Base-by-base conservation (phyloP, 2,113 vertebrate species). In the Percopsis transmontana region DNA sequence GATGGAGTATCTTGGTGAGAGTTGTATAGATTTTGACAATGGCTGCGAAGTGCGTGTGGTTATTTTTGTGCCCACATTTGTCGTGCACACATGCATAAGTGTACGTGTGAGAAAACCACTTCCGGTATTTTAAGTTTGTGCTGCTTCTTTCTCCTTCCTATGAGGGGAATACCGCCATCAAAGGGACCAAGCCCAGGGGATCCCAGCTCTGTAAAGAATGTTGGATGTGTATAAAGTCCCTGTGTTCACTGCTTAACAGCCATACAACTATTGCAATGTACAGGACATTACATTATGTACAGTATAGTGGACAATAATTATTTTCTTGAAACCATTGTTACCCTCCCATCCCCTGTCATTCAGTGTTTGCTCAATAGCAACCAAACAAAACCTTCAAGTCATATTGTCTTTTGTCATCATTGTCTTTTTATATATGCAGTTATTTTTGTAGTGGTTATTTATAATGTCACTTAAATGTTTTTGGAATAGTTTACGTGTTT, bases 311-410 rank as follows among this genome's bases (percentile, higher is more conserved):
- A 86, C 76, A 80, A 72, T 66, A 83, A 87, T 85, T 81, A 74
- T 89, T 55, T 71, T 81, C 47, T 82, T 73, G 66, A 87, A 78
- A 78, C 1, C 68, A 13, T 77, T 82, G 67, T 86, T 86, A 76
- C 72, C 80, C 71, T 85, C 77, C 79, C 74, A 74, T 33, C 74
- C 70, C 72, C 82, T 75, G 78, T 81, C 69, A 78, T 75, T 89
- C 92, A 95, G 89, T 95, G 93, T 95, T 96, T 94, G 91, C 90
- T 81, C 73, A 88, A 87, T 90, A 90, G 90, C 91, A 88, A 88
- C 84, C 68, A 86, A 88, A 72, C 66, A 71, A 94, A 80, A 87
- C 91, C 90, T 93, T 94, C 64, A 84, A 81, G 51, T 45, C 27
- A 56, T 74, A 83, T 76, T 85, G 92, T 84, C 87, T 93, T 81